These are phyloP conservation scores for Thomomys bottae DNA, from an alignment of 2,113 vertebrate genomes.

Conservation along the genomic window DNA sequence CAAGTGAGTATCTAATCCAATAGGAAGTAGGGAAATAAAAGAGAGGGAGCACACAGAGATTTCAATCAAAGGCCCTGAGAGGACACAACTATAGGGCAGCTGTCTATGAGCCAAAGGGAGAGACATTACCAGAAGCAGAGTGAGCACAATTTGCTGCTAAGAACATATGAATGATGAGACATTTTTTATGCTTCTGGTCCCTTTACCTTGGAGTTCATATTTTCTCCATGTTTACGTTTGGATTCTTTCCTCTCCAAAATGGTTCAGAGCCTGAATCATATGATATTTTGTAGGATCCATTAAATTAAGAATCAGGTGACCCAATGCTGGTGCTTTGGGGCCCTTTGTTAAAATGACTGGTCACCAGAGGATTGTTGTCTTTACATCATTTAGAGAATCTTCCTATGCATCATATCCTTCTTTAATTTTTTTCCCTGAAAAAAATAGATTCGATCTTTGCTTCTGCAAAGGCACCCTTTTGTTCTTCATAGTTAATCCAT, in stretches of 20 bases:
- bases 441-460: neutral
- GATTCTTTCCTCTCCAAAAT: neutral
- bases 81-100: neutral
- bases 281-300: too few species aligned
- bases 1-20: neutral
- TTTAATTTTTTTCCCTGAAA: neutral
- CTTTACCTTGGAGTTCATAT: neutral
- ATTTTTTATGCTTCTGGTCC: neutral
- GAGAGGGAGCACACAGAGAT: too few species aligned
- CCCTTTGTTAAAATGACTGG: fast-evolving
- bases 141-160: neutral
- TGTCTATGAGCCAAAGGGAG: too few species aligned
- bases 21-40: neutral
- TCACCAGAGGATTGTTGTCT: neutral
- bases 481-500: neutral
- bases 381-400: neutral
- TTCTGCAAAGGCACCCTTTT: neutral
- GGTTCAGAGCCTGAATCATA: neutral
- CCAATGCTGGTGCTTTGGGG: neutral
- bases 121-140: neutral
- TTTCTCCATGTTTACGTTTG: neutral
- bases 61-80: neutral
- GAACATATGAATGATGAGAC: neutral
- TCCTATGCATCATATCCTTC: neutral
- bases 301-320: neutral